phyloP scores from a whole-genome alignment of 2,797 vertebrate genomes.

The Pseudopleuronectes americanus region DNA sequence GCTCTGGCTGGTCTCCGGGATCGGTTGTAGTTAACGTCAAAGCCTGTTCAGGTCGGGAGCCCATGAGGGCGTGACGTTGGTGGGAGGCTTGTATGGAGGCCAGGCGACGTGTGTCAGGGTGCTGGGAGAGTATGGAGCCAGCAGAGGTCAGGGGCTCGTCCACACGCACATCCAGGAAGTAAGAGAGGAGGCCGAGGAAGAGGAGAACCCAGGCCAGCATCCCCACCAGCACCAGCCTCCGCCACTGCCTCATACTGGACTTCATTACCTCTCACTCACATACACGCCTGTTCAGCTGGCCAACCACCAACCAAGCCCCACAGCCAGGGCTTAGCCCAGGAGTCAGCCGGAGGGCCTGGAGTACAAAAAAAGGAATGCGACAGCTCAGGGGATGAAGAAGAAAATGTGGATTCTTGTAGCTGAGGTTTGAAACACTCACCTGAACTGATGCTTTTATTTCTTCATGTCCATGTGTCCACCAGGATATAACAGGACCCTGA shows the following conservation, averaged over 20 bases:
- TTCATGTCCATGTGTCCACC: conserved; percentile 54
- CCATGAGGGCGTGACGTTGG: conserved; percentile 83
- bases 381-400: not conserved
- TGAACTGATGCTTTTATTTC: conserved; percentile 59
- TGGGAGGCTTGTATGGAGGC: conserved; percentile 89
- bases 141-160: conserved; percentile 86
- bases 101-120: conserved; percentile 90
- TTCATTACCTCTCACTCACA: conserved; percentile 77
- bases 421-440: conserved; percentile 50
- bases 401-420: not conserved
- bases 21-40: conserved; percentile 50
- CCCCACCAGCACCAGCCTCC: conserved; percentile 90
- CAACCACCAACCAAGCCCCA: conserved; percentile 54
- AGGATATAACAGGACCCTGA: conserved; percentile 59
- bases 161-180: conserved; percentile 92
- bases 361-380: conserved; percentile 8
- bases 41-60: conserved; percentile 80
- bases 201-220: conserved; percentile 95
- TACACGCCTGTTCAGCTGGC: conserved; percentile 38
- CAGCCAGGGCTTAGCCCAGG: conserved; percentile 42
- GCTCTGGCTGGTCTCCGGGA: conserved; percentile 60
- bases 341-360: conserved; percentile 72
- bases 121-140: conserved; percentile 84
- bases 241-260: conserved; percentile 90
- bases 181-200: conserved; percentile 93